These are phyloP conservation scores for Dinoponera quadriceps DNA, from an alignment of 1,140 invertebrate genomes.

Conservation along the genomic window DNA sequence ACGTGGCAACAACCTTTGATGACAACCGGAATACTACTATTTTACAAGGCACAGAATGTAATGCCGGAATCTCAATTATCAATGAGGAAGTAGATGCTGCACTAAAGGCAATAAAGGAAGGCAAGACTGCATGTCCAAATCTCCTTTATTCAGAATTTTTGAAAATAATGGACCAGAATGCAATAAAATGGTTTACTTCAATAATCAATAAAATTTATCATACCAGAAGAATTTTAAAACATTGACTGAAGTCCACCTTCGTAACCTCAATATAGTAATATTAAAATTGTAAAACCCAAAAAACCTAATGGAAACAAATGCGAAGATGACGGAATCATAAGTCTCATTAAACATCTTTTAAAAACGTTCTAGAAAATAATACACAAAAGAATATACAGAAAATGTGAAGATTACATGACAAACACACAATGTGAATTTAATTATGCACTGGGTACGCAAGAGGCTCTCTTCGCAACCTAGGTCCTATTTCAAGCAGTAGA, in stretches of 20 bases:
- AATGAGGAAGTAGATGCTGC: background rate
- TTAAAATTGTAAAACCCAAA: too few relatives aligned
- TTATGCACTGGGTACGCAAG: background rate
- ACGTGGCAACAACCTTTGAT: too few relatives aligned
- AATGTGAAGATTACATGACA: background rate
- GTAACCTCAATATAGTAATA: too few relatives aligned
- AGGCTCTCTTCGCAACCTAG: background rate
- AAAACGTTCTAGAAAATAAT: background rate
- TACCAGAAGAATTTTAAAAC: background rate
- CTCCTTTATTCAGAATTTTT: background rate
- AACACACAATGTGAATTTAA: background rate
- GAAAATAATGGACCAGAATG: background rate
- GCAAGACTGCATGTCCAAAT: background rate
- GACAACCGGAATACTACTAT: too few relatives aligned
- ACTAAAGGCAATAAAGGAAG: background rate
- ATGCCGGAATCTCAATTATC: background rate
- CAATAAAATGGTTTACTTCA: background rate
- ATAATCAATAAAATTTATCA: background rate
- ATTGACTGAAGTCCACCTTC: background rate
- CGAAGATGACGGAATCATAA: background rate
- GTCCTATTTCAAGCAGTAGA: background rate
- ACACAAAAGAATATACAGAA: background rate
- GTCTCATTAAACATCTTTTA: background rate
- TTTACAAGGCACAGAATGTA: too few relatives aligned
- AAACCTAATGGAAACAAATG: background rate